Conservation (phyloP, 2,888 invertebrate species). For the Drosophila mulleri region DNA sequence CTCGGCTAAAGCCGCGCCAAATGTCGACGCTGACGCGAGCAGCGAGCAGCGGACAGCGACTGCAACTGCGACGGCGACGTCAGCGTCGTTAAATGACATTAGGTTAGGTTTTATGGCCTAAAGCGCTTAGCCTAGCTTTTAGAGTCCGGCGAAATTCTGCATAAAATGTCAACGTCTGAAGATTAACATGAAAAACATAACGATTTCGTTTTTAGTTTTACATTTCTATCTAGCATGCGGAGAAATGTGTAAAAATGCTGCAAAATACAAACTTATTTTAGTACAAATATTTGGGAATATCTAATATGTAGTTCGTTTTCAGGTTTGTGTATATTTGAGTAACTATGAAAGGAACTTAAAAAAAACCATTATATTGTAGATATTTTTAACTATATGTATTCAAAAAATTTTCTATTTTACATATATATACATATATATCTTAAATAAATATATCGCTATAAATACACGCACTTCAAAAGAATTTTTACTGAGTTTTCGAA, state of each 20-base stretch:
- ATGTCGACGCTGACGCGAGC: conserved; percentile 42
- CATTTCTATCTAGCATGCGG: conserved; percentile 4
- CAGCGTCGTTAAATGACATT: conserved; percentile 72
- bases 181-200: conserved; percentile 51
- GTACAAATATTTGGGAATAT: neutral
- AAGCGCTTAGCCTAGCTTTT: conserved; percentile 18
- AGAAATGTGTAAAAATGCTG: too few species aligned
- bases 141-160: conserved; percentile 70
- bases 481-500: neutral
- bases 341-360: too few species aligned
- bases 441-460: too few species aligned
- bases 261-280: neutral
- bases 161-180: conserved; percentile 73
- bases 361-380: too few species aligned
- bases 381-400: too few species aligned
- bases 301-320: neutral
- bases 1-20: conserved; percentile 50
- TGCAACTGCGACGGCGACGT: conserved; percentile 20
- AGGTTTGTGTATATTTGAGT: too few species aligned
- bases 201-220: conserved; percentile 71
- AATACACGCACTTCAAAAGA: neutral
- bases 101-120: conserved; percentile 73
- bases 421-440: too few species aligned
- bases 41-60: conserved; percentile 10
- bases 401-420: too few species aligned